A percentile compares a stretch with the other conserved stretches of the same genome.
Evolutionary conservation across 2,797 vertebrate genomes (phyloP).

Genomic region (Acanthurus lineatus): DNA sequence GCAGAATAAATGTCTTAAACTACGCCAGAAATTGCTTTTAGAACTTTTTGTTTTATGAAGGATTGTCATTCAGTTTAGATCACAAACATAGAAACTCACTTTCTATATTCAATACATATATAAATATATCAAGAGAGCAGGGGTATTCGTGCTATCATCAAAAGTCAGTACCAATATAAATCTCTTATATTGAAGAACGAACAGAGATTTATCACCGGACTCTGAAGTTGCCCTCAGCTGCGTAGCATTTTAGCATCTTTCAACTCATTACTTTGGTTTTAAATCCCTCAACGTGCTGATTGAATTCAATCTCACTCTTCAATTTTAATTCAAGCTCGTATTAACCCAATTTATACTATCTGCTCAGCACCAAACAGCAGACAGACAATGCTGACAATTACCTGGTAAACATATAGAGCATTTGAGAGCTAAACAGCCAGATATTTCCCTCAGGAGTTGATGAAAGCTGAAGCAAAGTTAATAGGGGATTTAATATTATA

Average conservation of each 20-base stretch:
- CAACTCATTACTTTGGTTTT: not conserved
- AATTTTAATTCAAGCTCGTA: not conserved
- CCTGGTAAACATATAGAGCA: not conserved
- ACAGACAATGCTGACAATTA: not conserved
- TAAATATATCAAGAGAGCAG: not conserved
- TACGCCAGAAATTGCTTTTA: not conserved
- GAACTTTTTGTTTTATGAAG: conserved; percentile 16
- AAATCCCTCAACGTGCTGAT: not conserved
- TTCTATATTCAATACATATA: not conserved
- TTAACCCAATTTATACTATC: too few species aligned
- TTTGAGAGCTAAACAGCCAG: not conserved
- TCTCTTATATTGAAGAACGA: not conserved
- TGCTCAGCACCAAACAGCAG: not conserved
- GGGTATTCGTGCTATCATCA: not conserved
- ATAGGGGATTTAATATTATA: not conserved
- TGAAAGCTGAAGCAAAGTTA: not conserved
- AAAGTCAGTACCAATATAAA: not conserved
- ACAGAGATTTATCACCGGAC: too few species aligned
- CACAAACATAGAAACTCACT: not conserved
- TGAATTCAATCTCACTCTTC: not conserved
- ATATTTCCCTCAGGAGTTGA: not conserved
- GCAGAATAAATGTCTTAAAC: not conserved
- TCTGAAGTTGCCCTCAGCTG: too few species aligned
- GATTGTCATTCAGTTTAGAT: conserved; percentile 3
- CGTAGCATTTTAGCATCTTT: not conserved